phyloP scores from a whole-genome alignment of 2,113 vertebrate genomes.

The Rhynchopsitta pachyrhyncha region DNA sequence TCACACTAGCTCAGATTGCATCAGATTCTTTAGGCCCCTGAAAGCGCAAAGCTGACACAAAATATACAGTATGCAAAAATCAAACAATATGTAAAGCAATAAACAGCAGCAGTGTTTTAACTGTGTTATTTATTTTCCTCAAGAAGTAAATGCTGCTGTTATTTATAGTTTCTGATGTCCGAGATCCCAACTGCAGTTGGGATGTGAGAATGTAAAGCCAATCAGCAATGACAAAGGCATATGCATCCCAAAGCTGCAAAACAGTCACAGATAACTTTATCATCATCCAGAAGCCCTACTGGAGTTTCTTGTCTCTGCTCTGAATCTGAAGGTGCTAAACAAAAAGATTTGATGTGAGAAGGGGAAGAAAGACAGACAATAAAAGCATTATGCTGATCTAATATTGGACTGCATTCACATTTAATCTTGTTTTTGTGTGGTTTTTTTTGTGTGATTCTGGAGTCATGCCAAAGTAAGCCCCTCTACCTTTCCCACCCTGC shows the following conservation, averaged over 20 bases:
- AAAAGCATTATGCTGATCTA: background rate
- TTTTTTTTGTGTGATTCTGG: background rate
- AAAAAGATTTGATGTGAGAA: background rate
- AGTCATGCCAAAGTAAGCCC: background rate
- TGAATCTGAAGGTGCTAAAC: background rate
- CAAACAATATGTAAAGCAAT: background rate
- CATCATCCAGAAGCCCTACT: background rate
- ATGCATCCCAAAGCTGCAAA: background rate
- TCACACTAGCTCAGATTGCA: background rate
- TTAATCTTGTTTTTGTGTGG: background rate
- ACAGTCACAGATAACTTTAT: background rate
- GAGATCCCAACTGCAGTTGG: background rate
- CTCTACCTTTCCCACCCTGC: background rate
- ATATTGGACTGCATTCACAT: background rate
- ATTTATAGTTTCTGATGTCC: background rate
- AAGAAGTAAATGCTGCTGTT: background rate
- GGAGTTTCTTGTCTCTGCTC: background rate
- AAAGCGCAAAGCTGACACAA: background rate
- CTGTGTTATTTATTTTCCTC: background rate
- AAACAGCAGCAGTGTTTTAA: background rate
- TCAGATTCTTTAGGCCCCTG: background rate
- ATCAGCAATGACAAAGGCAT: background rate
- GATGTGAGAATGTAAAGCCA: background rate
- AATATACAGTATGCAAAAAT: background rate
- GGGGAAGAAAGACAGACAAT: background rate